Percentiles rank a stretch among this genome's conserved stretches.
phyloP scores from a whole-genome alignment of 2,113 vertebrate species.

The Ageneiosus marmoratus region DNA sequence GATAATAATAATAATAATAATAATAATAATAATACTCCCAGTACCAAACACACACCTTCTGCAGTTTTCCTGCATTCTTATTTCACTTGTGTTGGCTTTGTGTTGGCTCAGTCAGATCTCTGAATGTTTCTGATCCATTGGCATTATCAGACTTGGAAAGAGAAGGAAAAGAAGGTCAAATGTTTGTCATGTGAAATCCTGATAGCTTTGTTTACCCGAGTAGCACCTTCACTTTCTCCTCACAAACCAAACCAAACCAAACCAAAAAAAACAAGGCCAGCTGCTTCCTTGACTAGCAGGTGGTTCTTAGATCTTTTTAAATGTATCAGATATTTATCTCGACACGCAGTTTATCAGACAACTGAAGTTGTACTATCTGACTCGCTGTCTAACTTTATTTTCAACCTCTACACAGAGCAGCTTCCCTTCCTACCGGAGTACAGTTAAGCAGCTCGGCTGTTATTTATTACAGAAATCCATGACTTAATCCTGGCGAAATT shows the following conservation, averaged over 20 bases:
- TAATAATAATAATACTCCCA: not conserved
- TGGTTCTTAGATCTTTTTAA: not conserved
- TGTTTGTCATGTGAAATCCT: not conserved
- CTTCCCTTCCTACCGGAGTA: not conserved
- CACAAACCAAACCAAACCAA: not conserved
- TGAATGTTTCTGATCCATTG: not conserved
- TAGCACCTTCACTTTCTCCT: not conserved
- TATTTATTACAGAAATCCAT: not conserved
- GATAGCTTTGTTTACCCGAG: not conserved
- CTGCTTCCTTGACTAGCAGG: not conserved
- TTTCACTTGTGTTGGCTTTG: not conserved
- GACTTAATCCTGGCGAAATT: not conserved
- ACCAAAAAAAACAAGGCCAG: too few relatives aligned
- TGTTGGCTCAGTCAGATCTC: not conserved
- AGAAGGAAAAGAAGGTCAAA: not conserved
- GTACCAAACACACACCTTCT: constrained; percentile 14
- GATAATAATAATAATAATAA: too few relatives aligned
- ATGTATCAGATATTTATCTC: not conserved
- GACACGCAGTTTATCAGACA: not conserved
- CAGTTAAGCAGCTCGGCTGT: not conserved
- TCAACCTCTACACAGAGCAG: not conserved
- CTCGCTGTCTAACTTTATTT: not conserved
- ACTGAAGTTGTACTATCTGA: not conserved
- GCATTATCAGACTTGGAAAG: not conserved
- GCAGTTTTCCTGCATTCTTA: constrained; percentile 22